These are phyloP conservation scores for Maniola hyperantus DNA, from an alignment of 2,888 invertebrate genomes.

Conservation along the genomic window DNA sequence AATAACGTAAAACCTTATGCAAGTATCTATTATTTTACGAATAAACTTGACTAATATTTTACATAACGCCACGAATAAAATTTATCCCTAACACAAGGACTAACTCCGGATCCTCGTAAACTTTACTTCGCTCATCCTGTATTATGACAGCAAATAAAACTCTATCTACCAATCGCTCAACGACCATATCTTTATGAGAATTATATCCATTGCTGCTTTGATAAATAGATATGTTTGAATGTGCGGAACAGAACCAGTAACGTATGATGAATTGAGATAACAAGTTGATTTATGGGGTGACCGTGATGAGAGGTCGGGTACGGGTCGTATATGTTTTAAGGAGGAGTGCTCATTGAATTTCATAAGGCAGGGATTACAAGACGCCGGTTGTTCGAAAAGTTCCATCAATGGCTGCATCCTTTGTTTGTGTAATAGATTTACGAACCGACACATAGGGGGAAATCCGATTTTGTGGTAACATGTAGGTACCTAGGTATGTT, in stretches of 20 bases:
- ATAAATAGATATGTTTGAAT: no score
- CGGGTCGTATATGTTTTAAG: conserved; percentile 37
- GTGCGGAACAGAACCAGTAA: conserved; percentile 8
- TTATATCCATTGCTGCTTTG: conserved; percentile 22
- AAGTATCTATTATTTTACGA: conserved; percentile 3
- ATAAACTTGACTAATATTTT: conserved; percentile 36
- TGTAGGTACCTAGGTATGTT: no score
- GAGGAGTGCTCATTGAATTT: conserved; percentile 44
- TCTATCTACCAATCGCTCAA: background rate
- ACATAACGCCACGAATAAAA: conserved; percentile 26
- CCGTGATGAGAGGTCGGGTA: conserved; percentile 7
- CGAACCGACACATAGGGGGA: conserved; percentile 13
- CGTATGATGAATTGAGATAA: conserved; percentile 5
- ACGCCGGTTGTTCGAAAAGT: conserved; percentile 40
- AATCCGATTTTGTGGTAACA: conserved; percentile 32
- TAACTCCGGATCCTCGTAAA: conserved; percentile 33
- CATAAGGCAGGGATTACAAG: conserved; percentile 44
- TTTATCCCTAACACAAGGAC: conserved; percentile 33
- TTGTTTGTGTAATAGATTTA: conserved; percentile 40
- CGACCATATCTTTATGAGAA: background rate
- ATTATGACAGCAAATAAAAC: conserved; percentile 13
- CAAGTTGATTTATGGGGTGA: conserved; percentile 8
- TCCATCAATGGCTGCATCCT: conserved; percentile 36
- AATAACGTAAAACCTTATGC: background rate
- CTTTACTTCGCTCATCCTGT: conserved; percentile 21